phyloP scores from a whole-genome alignment of 2,888 invertebrate genomes.

The Choristoneura rosaceana region DNA sequence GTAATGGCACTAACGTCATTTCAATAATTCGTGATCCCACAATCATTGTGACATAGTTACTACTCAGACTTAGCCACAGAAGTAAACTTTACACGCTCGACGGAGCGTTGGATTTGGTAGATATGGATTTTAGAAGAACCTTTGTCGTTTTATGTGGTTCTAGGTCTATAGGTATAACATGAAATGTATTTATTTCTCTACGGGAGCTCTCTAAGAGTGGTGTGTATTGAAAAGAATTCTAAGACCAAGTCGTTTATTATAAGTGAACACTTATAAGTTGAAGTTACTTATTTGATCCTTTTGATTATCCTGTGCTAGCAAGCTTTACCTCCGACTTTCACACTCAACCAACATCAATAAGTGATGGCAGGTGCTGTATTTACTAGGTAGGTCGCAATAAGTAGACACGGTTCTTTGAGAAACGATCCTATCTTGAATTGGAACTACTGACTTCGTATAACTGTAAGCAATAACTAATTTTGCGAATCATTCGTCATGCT shows the following conservation, averaged over 20 bases:
- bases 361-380: not conserved
- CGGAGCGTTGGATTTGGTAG: conserved; percentile 11
- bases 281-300: not conserved
- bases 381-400: no score
- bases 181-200: conserved; percentile 26
- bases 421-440: no score
- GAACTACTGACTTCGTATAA: no score
- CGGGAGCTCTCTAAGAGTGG: conserved; percentile 15
- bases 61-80: conserved; percentile 16
- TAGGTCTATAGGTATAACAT: conserved; percentile 21
- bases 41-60: conserved; percentile 52
- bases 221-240: not conserved
- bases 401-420: no score
- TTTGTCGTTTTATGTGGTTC: conserved; percentile 4
- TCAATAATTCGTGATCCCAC: conserved; percentile 68
- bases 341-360: not conserved
- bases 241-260: not conserved
- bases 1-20: conserved; percentile 62
- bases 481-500: no score
- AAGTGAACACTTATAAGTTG: not conserved
- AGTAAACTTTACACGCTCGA: conserved; percentile 16
- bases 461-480: no score
- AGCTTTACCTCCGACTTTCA: not conserved
- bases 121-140: not conserved
- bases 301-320: not conserved